Conservation (phyloP, 1,140 invertebrate species). For the Saxidomus purpurata region DNA sequence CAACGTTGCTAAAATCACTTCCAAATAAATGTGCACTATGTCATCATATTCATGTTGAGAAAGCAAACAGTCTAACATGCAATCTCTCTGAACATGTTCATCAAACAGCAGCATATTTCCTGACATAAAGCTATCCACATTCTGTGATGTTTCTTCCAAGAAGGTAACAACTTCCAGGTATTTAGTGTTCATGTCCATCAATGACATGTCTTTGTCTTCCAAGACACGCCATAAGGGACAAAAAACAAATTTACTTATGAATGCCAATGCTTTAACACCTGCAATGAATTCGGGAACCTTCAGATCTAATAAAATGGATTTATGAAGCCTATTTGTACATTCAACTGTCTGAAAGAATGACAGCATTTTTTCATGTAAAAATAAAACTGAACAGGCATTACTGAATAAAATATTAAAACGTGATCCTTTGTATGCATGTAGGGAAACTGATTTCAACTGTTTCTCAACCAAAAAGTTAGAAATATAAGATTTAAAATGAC, state of each 20-base stretch:
- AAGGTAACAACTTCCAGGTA: constrained; percentile 55
- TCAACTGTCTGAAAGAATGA: constrained; percentile 29
- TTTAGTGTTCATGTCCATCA: constrained; percentile 61
- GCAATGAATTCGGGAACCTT: constrained; percentile 35
- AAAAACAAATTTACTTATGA: constrained; percentile 21
- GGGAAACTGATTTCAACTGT: constrained; percentile 18
- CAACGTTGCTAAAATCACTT: background rate
- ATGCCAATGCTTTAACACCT: constrained; percentile 28
- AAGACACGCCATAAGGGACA: constrained; percentile 34
- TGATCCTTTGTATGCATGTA: constrained; percentile 42
- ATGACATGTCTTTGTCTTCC: constrained; percentile 55
- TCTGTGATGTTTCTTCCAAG: constrained; percentile 46
- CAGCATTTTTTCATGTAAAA: constrained; percentile 47
- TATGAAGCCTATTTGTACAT: constrained; percentile 33
- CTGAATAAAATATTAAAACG: constrained; percentile 51
- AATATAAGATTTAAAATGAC: constrained; percentile 34
- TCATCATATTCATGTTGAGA: background rate
- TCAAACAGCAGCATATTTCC: constrained; percentile 39
- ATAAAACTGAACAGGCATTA: constrained; percentile 36
- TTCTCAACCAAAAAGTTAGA: constrained; percentile 17
- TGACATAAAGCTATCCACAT: constrained; percentile 46
- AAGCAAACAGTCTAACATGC: background rate
- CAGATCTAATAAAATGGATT: constrained; percentile 45
- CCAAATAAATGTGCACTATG: background rate
- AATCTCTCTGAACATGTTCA: constrained; percentile 48